Conservation (phyloP, 2,113 vertebrate genomes). For the Phasianus colchicus region DNA sequence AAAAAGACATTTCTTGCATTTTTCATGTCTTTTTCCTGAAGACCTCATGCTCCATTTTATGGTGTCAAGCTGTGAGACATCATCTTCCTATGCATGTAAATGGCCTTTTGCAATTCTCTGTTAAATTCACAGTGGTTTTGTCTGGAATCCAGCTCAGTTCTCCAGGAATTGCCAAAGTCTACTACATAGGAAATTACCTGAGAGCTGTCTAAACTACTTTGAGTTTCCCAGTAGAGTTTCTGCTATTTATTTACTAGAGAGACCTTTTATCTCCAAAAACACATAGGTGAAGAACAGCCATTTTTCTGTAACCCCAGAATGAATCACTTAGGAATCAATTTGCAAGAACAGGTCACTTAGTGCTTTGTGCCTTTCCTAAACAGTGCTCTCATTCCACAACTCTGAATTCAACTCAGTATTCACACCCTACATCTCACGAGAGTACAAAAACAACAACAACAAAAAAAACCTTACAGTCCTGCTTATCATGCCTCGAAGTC, state of each 20-base stretch:
- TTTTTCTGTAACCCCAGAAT: background rate
- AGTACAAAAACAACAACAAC: background rate
- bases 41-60: background rate
- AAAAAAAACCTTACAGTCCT: background rate
- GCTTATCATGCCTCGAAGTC: background rate
- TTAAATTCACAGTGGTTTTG: background rate
- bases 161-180: background rate
- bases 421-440: background rate
- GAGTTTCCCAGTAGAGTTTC: constrained; percentile 2
- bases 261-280: background rate
- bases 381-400: background rate
- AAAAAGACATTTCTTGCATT: background rate
- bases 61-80: background rate
- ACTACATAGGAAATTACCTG: background rate
- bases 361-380: background rate
- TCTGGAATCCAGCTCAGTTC: background rate
- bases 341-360: background rate
- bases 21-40: background rate
- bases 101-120: background rate
- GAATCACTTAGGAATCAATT: background rate
- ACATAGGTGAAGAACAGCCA: accelerated
- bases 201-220: background rate
- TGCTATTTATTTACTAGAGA: background rate
- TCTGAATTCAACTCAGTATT: background rate
- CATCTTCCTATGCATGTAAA: background rate